Percentiles rank a stretch among this genome's conserved stretches.
These are phyloP conservation scores for Lasioglossum albipes DNA, from an alignment of 1,140 invertebrate species.

Conservation along the genomic window DNA sequence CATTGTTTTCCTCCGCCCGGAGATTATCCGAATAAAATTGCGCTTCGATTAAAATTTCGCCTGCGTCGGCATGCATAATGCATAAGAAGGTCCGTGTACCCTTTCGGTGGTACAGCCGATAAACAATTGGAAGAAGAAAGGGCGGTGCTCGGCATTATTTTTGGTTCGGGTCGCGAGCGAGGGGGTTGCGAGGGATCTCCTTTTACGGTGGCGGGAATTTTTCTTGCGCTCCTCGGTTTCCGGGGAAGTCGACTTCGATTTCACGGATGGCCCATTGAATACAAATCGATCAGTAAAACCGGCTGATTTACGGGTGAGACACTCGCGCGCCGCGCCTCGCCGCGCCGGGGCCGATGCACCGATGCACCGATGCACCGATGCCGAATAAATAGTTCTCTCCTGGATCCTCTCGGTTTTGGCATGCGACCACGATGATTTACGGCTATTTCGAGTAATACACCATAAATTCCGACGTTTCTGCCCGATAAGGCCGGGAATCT, in stretches of 20 bases:
- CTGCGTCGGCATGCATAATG: neutral
- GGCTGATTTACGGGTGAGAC: conserved; percentile 50
- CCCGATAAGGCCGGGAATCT: conserved; percentile 2
- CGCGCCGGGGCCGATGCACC: too few species aligned
- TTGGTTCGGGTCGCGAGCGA: neutral
- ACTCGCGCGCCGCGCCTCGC: too few species aligned
- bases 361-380: neutral
- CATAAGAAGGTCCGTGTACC: neutral
- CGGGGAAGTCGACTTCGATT: conserved; percentile 23
- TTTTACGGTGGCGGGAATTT: conserved; percentile 44
- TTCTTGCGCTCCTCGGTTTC: conserved; percentile 12
- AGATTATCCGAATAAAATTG: neutral
- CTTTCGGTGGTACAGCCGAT: neutral
- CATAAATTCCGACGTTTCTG: conserved; percentile 18
- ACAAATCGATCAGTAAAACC: conserved; percentile 45
- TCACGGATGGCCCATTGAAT: conserved; percentile 21
- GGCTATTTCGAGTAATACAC: conserved; percentile 35
- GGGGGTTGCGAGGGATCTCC: neutral
- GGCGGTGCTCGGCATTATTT: neutral
- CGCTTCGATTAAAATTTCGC: neutral
- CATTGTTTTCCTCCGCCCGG: too few species aligned
- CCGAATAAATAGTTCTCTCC: conserved; percentile 30
- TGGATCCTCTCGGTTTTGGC: conserved; percentile 1
- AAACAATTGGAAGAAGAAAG: neutral
- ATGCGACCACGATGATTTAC: neutral